Percentiles rank a stretch among this genome's conserved stretches.
Evolutionary conservation across 2,113 vertebrate genomes (phyloP).

Genomic region (Phoenicopterus ruber): DNA sequence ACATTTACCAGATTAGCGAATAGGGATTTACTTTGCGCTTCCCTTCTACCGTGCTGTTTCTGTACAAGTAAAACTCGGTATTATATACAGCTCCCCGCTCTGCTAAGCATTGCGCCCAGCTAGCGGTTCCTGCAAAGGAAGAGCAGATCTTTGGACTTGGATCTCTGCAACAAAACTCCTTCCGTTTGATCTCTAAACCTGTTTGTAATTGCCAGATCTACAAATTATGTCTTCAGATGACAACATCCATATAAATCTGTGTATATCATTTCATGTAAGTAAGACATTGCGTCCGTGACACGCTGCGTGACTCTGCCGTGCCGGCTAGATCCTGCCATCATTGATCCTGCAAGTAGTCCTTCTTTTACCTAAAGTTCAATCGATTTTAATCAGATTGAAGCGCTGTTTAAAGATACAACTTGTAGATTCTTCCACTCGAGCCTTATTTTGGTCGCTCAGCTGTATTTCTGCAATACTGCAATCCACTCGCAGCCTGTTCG

Average conservation of each 20-base stretch:
- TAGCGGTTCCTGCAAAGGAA: neutral
- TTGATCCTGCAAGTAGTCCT: neutral
- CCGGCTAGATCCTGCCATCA: neutral
- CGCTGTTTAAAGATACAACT: neutral
- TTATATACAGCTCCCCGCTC: neutral
- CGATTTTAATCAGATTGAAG: neutral
- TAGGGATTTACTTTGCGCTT: neutral
- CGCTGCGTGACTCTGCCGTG: fast-evolving
- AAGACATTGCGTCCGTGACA: fast-evolving
- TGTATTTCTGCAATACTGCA: neutral
- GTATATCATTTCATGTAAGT: no score
- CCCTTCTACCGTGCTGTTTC: neutral
- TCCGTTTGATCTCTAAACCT: neutral
- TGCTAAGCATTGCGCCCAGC: neutral
- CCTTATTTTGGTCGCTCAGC: neutral
- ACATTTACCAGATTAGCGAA: constrained; percentile 36
- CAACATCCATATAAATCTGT: neutral
- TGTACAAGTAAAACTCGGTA: neutral
- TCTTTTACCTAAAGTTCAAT: neutral
- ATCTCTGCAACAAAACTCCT: neutral
- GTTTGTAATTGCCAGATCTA: neutral
- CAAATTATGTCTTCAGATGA: neutral
- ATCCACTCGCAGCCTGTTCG: neutral
- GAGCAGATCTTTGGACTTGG: neutral
- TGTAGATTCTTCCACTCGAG: neutral